These are phyloP conservation scores for Drosophila neoperkinsi DNA, from an alignment of 2,888 invertebrate species.

Conservation along the genomic window DNA sequence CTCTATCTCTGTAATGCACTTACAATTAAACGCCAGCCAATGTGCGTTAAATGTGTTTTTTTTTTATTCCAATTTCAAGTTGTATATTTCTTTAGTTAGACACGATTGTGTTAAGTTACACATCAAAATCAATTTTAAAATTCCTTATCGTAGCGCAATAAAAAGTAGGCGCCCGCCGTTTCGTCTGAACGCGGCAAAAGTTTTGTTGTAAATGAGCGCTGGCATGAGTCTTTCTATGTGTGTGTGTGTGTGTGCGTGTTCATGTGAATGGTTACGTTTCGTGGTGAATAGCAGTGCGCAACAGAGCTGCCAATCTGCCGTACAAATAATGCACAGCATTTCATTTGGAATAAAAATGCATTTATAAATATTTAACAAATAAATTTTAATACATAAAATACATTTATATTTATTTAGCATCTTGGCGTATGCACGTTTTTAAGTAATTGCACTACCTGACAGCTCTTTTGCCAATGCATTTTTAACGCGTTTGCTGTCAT, in stretches of 20 bases:
- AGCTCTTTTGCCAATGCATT: conserved; percentile 9
- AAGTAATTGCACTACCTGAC: neutral
- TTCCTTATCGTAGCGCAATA: conserved; percentile 4
- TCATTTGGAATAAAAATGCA: neutral
- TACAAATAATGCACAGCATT: neutral
- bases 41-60: neutral
- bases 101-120: neutral
- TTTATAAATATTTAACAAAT: neutral
- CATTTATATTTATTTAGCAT: neutral
- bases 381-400: neutral
- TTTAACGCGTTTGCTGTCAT: conserved; percentile 21
- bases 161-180: conserved; percentile 56
- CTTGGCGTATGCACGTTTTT: neutral
- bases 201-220: conserved; percentile 62
- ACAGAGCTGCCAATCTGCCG: conserved; percentile 11
- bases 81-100: neutral
- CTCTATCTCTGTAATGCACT: conserved; percentile 33
- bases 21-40: conserved; percentile 31
- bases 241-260: neutral
- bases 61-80: neutral
- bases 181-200: conserved; percentile 48
- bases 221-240: neutral
- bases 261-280: conserved; percentile 16
- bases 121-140: conserved; percentile 12
- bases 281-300: conserved; percentile 27